Evolutionary conservation across 1,140 invertebrate genomes (phyloP).

Genomic region (Drosophila obscura): DNA sequence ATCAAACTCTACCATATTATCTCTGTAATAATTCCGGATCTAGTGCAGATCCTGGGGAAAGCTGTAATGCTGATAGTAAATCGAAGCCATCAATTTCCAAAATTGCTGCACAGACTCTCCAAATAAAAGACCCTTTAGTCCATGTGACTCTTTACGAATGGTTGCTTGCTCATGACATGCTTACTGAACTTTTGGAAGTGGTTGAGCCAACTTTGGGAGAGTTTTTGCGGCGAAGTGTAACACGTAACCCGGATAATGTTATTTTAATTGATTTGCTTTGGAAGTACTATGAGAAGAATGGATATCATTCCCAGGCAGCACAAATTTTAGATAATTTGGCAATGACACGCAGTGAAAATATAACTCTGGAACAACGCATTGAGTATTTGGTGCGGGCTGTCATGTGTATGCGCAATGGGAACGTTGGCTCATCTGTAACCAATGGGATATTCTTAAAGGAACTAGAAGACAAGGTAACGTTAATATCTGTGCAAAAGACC

Average conservation of each 20-base stretch:
- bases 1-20: constrained; percentile 18
- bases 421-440: constrained; percentile 89
- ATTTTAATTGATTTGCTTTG: constrained; percentile 94
- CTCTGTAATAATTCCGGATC: constrained; percentile 1
- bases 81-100: constrained; percentile 75
- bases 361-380: constrained; percentile 89
- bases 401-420: constrained; percentile 95
- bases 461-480: constrained; percentile 94
- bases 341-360: constrained; percentile 88
- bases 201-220: constrained; percentile 92
- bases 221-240: constrained; percentile 88
- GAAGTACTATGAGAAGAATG: constrained; percentile 97
- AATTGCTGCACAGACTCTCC: constrained; percentile 85
- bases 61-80: constrained; percentile 17
- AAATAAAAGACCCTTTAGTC: constrained; percentile 92
- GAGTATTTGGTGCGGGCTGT: constrained; percentile 97
- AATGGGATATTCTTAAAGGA: constrained; percentile 95
- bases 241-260: constrained; percentile 85
- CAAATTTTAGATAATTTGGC: constrained; percentile 95
- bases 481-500: not conserved
- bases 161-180: constrained; percentile 90
- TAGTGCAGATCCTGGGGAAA: not conserved
- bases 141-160: constrained; percentile 97
- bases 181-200: constrained; percentile 91
- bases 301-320: constrained; percentile 96